Evolutionary conservation across 2,797 vertebrate species (phyloP).

Genomic region (Echeneis naucrates): DNA sequence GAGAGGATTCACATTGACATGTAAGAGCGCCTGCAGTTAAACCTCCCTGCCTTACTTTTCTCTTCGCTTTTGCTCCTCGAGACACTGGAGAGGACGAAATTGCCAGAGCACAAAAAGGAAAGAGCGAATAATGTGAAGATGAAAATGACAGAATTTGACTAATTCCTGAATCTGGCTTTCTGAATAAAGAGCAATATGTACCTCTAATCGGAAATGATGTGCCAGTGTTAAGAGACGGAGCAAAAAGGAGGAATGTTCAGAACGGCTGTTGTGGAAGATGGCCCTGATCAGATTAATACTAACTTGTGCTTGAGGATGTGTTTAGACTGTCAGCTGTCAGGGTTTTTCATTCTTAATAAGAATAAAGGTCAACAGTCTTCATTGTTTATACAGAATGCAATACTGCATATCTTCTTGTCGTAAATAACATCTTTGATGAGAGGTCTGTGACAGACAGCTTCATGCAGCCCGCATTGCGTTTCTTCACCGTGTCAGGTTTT

Average conservation of each 20-base stretch:
- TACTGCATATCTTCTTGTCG: neutral
- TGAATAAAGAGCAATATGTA: slow-evolving; percentile 57
- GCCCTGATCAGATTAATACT: slow-evolving; percentile 60
- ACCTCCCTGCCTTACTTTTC: slow-evolving; percentile 26
- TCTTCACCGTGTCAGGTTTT: no score
- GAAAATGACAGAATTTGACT: slow-evolving; percentile 58
- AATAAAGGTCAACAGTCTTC: slow-evolving; percentile 26
- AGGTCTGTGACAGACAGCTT: no score
- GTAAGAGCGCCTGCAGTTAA: slow-evolving; percentile 46
- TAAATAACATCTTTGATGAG: neutral
- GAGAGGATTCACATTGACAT: slow-evolving; percentile 63
- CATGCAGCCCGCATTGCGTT: no score
- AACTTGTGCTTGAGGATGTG: slow-evolving; percentile 37
- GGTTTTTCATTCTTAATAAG: slow-evolving; percentile 35
- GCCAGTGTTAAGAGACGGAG: slow-evolving; percentile 24
- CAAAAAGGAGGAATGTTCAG: slow-evolving; percentile 13
- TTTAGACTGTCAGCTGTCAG: slow-evolving; percentile 44
- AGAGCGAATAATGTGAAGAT: slow-evolving; percentile 32
- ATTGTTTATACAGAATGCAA: slow-evolving; percentile 19
- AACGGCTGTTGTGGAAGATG: slow-evolving; percentile 32
- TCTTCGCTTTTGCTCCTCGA: slow-evolving; percentile 22
- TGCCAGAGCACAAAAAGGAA: slow-evolving; percentile 32
- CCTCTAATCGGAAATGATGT: slow-evolving; percentile 61
- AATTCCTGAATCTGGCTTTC: slow-evolving; percentile 63
- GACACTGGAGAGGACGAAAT: slow-evolving; percentile 41